Percentiles rank a stretch among this genome's conserved stretches.
Evolutionary conservation across 2,113 vertebrate genomes (phyloP).

Genomic region (Heterotilapia buettikoferi): DNA sequence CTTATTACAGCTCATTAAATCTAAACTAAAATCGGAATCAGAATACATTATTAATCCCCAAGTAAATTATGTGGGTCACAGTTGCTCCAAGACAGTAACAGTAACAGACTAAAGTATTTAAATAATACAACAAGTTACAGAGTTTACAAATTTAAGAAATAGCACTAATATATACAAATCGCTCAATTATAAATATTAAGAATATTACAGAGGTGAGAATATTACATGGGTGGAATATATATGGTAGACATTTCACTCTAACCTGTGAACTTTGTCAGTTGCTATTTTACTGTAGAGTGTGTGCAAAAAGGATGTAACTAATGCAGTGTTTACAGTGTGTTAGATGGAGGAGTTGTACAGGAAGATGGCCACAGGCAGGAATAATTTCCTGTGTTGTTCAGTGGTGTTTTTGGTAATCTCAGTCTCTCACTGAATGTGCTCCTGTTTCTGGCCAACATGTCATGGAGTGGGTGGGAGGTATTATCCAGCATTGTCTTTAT

Average conservation of each 20-base stretch:
- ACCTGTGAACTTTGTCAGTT: rapidly evolving
- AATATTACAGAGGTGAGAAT: background rate
- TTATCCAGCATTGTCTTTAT: background rate
- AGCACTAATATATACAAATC: background rate
- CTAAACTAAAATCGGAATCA: background rate
- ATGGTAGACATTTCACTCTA: background rate
- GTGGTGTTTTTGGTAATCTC: background rate
- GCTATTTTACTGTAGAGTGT: background rate
- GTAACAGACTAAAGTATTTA: background rate
- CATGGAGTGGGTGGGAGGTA: background rate
- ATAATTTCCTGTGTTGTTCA: background rate
- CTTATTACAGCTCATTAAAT: background rate
- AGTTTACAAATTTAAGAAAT: rapidly evolving
- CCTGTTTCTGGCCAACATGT: background rate
- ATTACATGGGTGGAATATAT: background rate
- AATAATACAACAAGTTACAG: background rate
- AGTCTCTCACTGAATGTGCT: rapidly evolving
- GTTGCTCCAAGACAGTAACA: background rate
- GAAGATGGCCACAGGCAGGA: background rate
- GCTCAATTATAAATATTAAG: background rate
- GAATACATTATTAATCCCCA: rapidly evolving
- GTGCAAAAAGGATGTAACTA: background rate
- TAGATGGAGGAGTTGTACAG: background rate
- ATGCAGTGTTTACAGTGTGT: background rate
- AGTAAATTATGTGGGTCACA: background rate